Evolutionary conservation across 64 coral and sea anemone species (phyloP).

Genomic region (Stichodactyla helianthus): DNA sequence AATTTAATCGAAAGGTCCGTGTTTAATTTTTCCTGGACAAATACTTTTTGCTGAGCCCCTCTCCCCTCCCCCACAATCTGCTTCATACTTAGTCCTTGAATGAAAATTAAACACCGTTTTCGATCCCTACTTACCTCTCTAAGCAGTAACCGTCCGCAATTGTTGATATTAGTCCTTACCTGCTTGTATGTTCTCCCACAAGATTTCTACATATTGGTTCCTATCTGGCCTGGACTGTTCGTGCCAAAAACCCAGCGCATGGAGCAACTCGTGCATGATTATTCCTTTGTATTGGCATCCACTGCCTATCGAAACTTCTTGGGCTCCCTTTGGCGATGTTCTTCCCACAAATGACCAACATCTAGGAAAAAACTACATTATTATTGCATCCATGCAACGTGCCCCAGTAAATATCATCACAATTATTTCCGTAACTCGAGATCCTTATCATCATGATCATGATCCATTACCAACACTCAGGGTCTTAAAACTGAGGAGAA

Average conservation of each 20-base stretch:
- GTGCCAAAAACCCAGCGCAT: conserved; percentile 60
- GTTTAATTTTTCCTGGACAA: no score
- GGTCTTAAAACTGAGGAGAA: no score
- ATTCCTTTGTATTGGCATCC: conserved; percentile 39
- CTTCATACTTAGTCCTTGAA: no score
- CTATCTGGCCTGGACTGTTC: conserved; percentile 61
- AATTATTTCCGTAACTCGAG: no score
- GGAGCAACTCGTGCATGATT: conserved; percentile 48
- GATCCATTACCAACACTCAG: no score
- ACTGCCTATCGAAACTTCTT: conserved; percentile 36
- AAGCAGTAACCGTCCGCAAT: no score
- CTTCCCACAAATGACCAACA: conserved; percentile 45
- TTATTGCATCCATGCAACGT: background rate
- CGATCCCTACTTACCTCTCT: no score
- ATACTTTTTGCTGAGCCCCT: no score
- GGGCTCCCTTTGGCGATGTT: conserved; percentile 12
- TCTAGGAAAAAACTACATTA: background rate
- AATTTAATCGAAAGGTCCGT: no score
- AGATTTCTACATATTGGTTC: conserved; percentile 35
- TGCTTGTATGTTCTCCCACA: conserved; percentile 42
- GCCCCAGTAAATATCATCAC: background rate
- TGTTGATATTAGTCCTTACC: background rate
- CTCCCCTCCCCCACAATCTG: no score
- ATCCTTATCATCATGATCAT: no score
- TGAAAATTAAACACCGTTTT: no score